Conservation (phyloP, 2,797 vertebrate genomes). For the Picus viridis region DNA sequence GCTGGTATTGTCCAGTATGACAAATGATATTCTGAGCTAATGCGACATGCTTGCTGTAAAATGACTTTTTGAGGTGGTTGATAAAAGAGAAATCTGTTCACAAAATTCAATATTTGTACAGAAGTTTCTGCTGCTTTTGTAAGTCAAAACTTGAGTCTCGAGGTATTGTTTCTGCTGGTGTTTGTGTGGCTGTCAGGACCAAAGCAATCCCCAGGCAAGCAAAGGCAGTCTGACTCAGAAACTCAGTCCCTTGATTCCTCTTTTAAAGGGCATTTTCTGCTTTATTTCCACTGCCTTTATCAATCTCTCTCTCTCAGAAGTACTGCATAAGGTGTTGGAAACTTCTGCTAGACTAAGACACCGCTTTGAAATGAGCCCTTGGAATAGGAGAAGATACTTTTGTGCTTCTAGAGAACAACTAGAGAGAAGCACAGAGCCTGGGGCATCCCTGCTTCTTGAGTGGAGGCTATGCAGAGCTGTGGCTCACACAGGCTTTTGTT, state of each 20-base stretch:
- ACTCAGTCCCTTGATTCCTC: not conserved
- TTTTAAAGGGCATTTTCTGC: not conserved
- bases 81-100: conserved; percentile 56
- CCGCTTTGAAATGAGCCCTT: not conserved
- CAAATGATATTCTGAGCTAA: conserved; percentile 42
- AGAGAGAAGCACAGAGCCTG: not conserved
- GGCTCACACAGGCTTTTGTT: not conserved
- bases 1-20: conserved; percentile 17
- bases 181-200: not conserved
- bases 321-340: not conserved
- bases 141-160: not conserved
- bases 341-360: not conserved
- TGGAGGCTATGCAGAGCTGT: not conserved
- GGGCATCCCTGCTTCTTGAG: not conserved
- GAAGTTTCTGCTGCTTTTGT: not conserved
- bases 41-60: conserved; percentile 24
- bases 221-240: not conserved
- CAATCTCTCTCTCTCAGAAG: not conserved
- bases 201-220: not conserved
- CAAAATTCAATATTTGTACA: conserved; percentile 20
- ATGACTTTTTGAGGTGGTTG: conserved; percentile 62
- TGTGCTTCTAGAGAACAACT: not conserved
- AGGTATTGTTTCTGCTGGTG: fast-evolving
- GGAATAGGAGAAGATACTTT: not conserved
- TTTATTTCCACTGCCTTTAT: not conserved